Percentiles rank a stretch among this genome's conserved stretches.
Evolutionary conservation across 2,888 invertebrate genomes (phyloP).

Genomic region (Philonicus albiceps): DNA sequence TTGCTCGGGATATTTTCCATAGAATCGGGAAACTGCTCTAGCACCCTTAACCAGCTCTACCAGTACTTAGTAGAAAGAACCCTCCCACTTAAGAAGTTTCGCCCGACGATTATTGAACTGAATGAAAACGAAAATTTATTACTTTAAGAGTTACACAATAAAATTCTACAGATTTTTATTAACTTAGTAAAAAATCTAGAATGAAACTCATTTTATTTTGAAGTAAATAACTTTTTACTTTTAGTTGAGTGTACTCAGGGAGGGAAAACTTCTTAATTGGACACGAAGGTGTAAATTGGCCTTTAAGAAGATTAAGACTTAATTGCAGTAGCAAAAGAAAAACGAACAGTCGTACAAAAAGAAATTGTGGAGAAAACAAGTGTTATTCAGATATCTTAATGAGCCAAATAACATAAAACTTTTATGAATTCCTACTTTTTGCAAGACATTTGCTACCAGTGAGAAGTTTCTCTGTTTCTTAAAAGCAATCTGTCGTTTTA

Average conservation of each 20-base stretch:
- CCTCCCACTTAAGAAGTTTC: not conserved
- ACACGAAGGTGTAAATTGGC: not conserved
- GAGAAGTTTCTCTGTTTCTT: not conserved
- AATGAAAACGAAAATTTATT: not conserved
- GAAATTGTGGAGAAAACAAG: not conserved
- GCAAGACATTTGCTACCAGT: not conserved
- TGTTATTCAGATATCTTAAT: not conserved
- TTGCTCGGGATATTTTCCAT: not conserved
- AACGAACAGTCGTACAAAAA: not conserved
- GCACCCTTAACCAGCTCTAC: not conserved
- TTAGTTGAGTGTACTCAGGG: not conserved
- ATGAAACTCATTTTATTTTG: not conserved
- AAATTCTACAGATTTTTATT: not conserved
- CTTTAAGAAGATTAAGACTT: not conserved
- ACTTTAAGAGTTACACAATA: not conserved
- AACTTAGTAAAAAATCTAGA: not conserved
- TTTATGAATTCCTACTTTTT: not conserved
- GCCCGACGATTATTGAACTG: not conserved
- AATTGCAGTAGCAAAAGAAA: not conserved
- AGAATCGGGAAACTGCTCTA: not conserved
- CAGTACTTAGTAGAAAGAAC: not conserved
- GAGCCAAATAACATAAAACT: not conserved
- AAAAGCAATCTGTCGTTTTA: not conserved
- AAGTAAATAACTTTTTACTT: not conserved
- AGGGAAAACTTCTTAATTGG: not conserved